Conservation (phyloP, 2,113 vertebrate genomes). For the Nothoprocta pentlandii region DNA sequence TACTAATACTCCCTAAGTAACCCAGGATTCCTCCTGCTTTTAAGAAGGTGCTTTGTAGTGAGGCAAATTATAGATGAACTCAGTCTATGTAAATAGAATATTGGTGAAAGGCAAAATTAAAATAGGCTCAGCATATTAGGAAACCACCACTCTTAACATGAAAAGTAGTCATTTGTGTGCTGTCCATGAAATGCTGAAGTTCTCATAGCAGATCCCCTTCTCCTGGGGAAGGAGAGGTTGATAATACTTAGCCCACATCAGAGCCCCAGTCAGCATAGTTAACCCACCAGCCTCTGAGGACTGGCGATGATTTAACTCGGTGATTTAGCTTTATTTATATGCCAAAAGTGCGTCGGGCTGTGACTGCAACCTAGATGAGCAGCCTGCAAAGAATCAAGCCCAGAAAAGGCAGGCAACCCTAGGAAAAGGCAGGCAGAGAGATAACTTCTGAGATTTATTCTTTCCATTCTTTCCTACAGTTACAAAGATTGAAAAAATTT, state of each 20-base stretch:
- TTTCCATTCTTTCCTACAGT: background rate
- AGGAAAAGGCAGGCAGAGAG: background rate
- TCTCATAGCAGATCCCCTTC: background rate
- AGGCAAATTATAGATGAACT: background rate
- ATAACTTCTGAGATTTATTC: background rate
- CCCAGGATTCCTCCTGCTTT: background rate
- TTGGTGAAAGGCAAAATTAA: background rate
- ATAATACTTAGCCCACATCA: background rate
- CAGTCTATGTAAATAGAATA: background rate
- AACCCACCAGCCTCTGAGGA: background rate
- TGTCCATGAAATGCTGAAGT: background rate
- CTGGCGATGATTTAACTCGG: background rate
- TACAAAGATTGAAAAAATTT: background rate
- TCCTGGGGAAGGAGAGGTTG: background rate
- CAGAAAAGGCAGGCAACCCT: too few species aligned
- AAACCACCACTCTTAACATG: background rate
- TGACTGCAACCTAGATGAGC: background rate
- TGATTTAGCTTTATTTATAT: background rate
- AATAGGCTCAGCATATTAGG: background rate
- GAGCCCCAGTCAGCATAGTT: background rate
- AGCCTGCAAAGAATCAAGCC: background rate
- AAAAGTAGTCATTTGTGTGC: background rate
- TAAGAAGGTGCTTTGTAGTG: background rate
- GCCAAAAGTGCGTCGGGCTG: background rate
- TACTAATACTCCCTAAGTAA: background rate